phyloP scores from a whole-genome alignment of 1,140 invertebrate species.

The Drosophila grimshawi region DNA sequence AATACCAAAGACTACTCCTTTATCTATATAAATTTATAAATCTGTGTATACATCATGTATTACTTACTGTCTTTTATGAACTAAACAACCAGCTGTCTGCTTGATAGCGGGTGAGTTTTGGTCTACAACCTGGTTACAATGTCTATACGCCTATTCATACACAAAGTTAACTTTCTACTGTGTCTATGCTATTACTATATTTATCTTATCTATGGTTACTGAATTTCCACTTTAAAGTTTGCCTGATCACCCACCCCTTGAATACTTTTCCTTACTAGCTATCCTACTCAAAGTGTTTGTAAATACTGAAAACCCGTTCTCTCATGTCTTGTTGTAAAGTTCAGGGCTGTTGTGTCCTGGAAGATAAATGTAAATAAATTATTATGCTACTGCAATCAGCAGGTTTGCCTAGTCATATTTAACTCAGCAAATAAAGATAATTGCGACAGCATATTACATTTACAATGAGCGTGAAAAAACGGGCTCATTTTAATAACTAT shows the following conservation, averaged over 20 bases:
- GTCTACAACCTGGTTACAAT: constrained; percentile 45
- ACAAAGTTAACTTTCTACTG: constrained; percentile 26
- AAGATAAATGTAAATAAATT: too few relatives aligned
- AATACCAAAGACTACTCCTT: constrained; percentile 19
- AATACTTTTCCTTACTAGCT: background rate
- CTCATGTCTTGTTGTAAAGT: background rate
- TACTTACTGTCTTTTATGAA: constrained; percentile 58
- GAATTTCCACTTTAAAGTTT: constrained; percentile 28
- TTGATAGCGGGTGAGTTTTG: constrained; percentile 84
- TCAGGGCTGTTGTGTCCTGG: too few relatives aligned
- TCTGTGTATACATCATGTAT: constrained; percentile 38
- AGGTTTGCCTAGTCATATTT: too few relatives aligned
- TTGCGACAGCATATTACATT: background rate
- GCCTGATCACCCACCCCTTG: constrained; percentile 14
- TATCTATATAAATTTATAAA: constrained; percentile 20
- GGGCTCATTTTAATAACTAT: background rate
- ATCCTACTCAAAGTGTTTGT: background rate
- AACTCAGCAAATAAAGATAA: background rate
- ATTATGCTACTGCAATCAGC: too few relatives aligned
- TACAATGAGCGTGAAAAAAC: background rate
- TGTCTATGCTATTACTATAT: constrained; percentile 20
- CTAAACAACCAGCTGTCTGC: constrained; percentile 83
- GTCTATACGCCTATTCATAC: constrained; percentile 21
- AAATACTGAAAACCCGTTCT: background rate
- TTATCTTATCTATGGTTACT: background rate